phyloP scores from a whole-genome alignment of 2,113 vertebrate genomes.

The Xenopus laevis region DNA sequence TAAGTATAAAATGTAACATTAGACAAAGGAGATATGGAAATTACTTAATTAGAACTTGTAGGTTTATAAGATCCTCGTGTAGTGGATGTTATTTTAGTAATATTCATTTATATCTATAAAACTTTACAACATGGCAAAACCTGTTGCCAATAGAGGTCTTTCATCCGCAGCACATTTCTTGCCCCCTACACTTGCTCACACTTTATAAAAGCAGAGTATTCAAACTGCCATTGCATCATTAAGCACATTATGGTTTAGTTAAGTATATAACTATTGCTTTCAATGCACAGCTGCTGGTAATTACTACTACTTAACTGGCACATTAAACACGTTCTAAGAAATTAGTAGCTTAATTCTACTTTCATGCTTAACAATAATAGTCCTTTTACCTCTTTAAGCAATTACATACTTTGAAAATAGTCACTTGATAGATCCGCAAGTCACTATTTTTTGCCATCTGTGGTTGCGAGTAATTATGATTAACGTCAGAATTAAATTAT shows the following conservation, averaged over 20 bases:
- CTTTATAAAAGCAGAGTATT: slow-evolving; percentile 26
- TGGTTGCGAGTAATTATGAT: slow-evolving; percentile 36
- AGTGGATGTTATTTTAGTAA: slow-evolving; percentile 19
- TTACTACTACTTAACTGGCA: slow-evolving; percentile 66
- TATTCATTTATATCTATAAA: slow-evolving; percentile 39
- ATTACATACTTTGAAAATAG: slow-evolving; percentile 29
- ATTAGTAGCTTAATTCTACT: slow-evolving; percentile 57
- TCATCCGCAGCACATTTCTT: slow-evolving; percentile 27
- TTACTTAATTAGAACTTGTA: no score
- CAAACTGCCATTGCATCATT: slow-evolving; percentile 43
- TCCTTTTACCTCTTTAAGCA: slow-evolving; percentile 59
- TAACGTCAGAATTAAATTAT: slow-evolving; percentile 46
- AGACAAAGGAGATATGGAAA: no score
- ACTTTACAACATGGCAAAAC: slow-evolving; percentile 26
- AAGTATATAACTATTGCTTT: slow-evolving; percentile 50
- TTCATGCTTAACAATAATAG: slow-evolving; percentile 58
- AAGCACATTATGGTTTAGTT: slow-evolving; percentile 51
- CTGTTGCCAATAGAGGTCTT: slow-evolving; percentile 57
- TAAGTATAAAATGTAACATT: no score
- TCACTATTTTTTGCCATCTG: slow-evolving; percentile 37
- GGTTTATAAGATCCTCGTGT: background rate
- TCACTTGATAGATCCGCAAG: slow-evolving; percentile 32
- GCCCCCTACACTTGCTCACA: slow-evolving; percentile 12
- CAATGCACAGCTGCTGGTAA: slow-evolving; percentile 65
- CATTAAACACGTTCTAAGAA: slow-evolving; percentile 62